A percentile compares a stretch with the other conserved stretches of the same genome.
Evolutionary conservation across 2,888 invertebrate genomes (phyloP).

Genomic region (Busseola fusca): DNA sequence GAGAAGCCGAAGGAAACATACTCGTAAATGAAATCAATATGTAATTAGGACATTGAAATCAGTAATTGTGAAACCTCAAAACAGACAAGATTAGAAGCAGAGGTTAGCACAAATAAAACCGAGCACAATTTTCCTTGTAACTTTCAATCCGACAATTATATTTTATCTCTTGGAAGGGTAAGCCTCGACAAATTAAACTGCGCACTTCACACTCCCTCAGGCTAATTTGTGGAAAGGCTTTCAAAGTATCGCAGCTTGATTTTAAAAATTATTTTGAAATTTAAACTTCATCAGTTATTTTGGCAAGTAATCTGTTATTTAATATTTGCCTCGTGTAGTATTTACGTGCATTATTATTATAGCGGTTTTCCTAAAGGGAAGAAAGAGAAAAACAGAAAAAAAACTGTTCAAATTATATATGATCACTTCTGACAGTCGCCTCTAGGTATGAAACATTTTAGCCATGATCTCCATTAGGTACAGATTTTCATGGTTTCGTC

Average conservation of each 20-base stretch:
- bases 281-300: slow-evolving; percentile 9
- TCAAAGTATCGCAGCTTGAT: slow-evolving; percentile 9
- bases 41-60: not conserved
- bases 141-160: slow-evolving; percentile 28
- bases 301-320: not conserved
- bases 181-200: slow-evolving; percentile 36
- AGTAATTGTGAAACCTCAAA: slow-evolving; percentile 8
- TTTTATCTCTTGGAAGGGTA: slow-evolving; percentile 21
- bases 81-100: slow-evolving; percentile 1
- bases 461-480: not conserved
- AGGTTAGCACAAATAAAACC: slow-evolving; percentile 7
- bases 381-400: not conserved
- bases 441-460: not conserved
- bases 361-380: not conserved
- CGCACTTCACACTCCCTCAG: slow-evolving; percentile 26
- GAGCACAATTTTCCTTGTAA: slow-evolving; percentile 32
- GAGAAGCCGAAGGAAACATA: not conserved
- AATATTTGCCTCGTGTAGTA: not conserved
- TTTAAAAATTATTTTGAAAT: slow-evolving; percentile 26
- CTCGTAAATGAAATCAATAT: slow-evolving; percentile 3
- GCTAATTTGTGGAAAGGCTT: slow-evolving; percentile 28
- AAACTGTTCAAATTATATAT: not conserved
- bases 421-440: not conserved
- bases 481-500: not conserved
- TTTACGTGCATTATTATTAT: not conserved